Evolutionary conservation across 1,140 invertebrate species (phyloP), one percentile per base, ranked within the genome.

Genomic region (Sogatella furcifera): DNA sequence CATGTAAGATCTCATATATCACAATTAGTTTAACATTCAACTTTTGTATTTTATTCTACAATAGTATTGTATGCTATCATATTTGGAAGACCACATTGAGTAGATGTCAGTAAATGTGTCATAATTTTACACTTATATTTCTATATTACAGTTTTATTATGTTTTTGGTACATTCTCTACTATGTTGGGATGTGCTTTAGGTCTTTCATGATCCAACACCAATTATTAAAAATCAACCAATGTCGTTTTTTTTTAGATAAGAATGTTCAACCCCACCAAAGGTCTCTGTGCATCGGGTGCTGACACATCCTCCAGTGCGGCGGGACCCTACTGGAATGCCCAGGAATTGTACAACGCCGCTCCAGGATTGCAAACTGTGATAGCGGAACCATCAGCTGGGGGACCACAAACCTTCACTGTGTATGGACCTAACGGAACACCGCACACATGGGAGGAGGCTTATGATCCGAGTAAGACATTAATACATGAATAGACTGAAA

Each of bases 391-490:
- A 52, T 49, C 31, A 49, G 46, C 60, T 6, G 55, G 59, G 19
- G 58, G 24, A 52, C 46, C 57, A 10, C 57, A 14, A 14, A 60
- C 55, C 3, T 58, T 38, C 24, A 22, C 52, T 14, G 60, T 63
- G n/a, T 61, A 61, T 42, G 58, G 64, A 28, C 46, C 31, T 41
- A 54, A 61, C 17, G 56, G 57, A 14, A 44, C 54, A 13, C 34
- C 61, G 2, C 17, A 54, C 24, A 43, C 63, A 1, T 62, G 63
- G 65, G 66, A 67, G 14, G 64, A 66, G 10, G 59, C 60, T 13
- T 67, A 67, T 34, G 66, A 67, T 38, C 62, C 54, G 13, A 65
- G 66, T 67, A 52, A 59, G 66, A 54, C 17, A 60, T 13, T 42
- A 61, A 38, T 42, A 10, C 5, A 19, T 13, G 42, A 17, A 5